Conservation (phyloP, 2,113 vertebrate species). For the Microcebus murinus region DNA sequence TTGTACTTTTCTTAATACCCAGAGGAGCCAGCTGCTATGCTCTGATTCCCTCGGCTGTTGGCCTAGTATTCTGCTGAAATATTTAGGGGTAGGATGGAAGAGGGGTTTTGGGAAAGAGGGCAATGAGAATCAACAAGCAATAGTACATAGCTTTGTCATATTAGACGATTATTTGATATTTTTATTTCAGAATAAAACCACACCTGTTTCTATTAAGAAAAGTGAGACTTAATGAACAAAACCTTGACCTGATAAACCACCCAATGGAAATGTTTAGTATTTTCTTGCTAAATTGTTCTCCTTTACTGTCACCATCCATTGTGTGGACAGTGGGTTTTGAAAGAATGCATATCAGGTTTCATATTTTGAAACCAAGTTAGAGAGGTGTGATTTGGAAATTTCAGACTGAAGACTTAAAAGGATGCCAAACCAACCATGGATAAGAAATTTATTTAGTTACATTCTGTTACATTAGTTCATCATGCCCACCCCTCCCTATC, state of each 20-base stretch:
- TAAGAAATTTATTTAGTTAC: conserved; percentile 69
- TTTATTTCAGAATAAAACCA: conserved; percentile 46
- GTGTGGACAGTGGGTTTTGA: conserved; percentile 42
- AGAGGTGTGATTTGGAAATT: conserved; percentile 69
- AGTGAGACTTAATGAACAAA: conserved; percentile 55
- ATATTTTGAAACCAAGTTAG: conserved; percentile 52
- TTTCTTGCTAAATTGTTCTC: conserved; percentile 54
- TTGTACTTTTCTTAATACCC: background rate
- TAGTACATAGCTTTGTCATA: background rate
- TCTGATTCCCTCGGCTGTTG: background rate
- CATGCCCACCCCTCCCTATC: conserved; percentile 63
- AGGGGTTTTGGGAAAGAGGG: background rate
- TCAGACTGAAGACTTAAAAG: conserved; percentile 66
- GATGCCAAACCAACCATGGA: conserved; percentile 64
- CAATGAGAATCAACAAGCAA: background rate
- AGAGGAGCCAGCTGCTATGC: background rate
- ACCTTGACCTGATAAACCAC: conserved; percentile 50
- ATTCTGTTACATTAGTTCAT: conserved; percentile 70
- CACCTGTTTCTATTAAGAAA: conserved; percentile 67
- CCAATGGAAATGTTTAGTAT: conserved; percentile 44
- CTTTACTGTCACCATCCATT: background rate
- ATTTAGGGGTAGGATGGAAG: background rate
- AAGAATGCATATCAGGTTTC: conserved; percentile 63
- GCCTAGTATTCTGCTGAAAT: background rate
- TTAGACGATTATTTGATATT: conserved; percentile 37